Percentiles rank a stretch among this genome's conserved stretches.
These are phyloP conservation scores for Phenganax subtilis DNA, from an alignment of 92 coral and sea anemone species.

Conservation along the genomic window DNA sequence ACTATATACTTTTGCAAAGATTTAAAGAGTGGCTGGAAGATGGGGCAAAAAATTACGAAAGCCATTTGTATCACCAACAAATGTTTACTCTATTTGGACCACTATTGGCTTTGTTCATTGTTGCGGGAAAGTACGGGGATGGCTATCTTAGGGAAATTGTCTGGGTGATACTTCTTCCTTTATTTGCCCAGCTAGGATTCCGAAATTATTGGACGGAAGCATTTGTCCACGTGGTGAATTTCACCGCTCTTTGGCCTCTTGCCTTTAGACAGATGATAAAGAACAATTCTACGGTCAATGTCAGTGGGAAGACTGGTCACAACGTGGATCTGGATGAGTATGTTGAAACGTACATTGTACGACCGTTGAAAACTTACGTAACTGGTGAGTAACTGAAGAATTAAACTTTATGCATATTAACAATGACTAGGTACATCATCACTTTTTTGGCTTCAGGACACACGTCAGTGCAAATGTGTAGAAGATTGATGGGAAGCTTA, in stretches of 20 bases:
- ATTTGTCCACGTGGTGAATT: slow-evolving; percentile 3
- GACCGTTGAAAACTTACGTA: slow-evolving; percentile 5
- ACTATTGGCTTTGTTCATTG: not conserved
- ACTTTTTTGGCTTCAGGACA: not conserved
- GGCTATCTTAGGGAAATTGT: slow-evolving; percentile 33
- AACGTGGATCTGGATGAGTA: slow-evolving; percentile 20
- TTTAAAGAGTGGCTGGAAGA: slow-evolving; percentile 21
- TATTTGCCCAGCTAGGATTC: slow-evolving; percentile 22
- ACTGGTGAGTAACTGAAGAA: not conserved
- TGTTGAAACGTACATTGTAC: slow-evolving; percentile 30
- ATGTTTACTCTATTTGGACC: slow-evolving; percentile 23
- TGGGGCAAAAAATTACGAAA: slow-evolving; percentile 1
- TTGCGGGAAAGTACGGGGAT: not conserved
- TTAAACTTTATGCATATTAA: not conserved
- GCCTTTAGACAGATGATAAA: slow-evolving; percentile 20
- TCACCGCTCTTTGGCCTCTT: slow-evolving; percentile 24
- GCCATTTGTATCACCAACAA: not conserved
- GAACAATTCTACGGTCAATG: slow-evolving; percentile 16
- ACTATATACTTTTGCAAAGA: slow-evolving; percentile 4
- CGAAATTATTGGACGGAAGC: slow-evolving; percentile 35
- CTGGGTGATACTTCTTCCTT: slow-evolving; percentile 20
- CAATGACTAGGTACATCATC: not conserved
- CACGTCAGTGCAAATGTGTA: slow-evolving; percentile 2
- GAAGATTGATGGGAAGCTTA: not conserved
- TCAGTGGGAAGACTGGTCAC: slow-evolving; percentile 31